phyloP scores from a whole-genome alignment of 2,797 vertebrate species.

The Rhadinocentrus ornatus region DNA sequence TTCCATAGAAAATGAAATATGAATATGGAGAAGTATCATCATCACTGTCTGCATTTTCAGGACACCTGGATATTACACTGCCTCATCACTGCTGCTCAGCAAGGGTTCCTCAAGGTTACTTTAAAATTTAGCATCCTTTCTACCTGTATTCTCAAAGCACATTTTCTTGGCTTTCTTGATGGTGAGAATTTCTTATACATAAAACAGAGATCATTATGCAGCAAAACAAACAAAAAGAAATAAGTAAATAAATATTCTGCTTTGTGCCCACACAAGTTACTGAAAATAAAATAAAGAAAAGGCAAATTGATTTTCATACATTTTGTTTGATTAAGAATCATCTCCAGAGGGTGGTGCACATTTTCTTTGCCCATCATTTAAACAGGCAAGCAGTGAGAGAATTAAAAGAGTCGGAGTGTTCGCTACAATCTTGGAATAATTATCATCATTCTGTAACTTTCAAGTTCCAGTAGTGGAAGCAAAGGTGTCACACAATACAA shows the following conservation, averaged over 20 bases:
- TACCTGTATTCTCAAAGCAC: not conserved
- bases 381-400: slow-evolving; percentile 35
- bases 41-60: slow-evolving; percentile 55
- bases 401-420: slow-evolving; percentile 50
- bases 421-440: slow-evolving; percentile 44
- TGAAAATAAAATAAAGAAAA: slow-evolving; percentile 13
- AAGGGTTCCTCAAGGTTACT: slow-evolving; percentile 43
- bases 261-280: not conserved
- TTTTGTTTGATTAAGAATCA: slow-evolving; percentile 56
- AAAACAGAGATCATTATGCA: not conserved
- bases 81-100: slow-evolving; percentile 22
- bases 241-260: not conserved
- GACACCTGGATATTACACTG: slow-evolving; percentile 63
- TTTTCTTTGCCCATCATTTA: slow-evolving; percentile 48
- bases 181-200: not conserved
- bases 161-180: not conserved
- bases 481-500: not conserved
- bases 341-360: slow-evolving; percentile 37
- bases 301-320: slow-evolving; percentile 37
- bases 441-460: slow-evolving; percentile 38
- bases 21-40: slow-evolving; percentile 59
- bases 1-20: slow-evolving; percentile 54
- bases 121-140: not conserved
- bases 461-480: slow-evolving; percentile 17
- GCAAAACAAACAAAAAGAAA: not conserved